Evolutionary conservation across 1,140 invertebrate genomes (phyloP), one percentile per base, ranked within the genome.

Genomic region (Hetaerina americana): DNA sequence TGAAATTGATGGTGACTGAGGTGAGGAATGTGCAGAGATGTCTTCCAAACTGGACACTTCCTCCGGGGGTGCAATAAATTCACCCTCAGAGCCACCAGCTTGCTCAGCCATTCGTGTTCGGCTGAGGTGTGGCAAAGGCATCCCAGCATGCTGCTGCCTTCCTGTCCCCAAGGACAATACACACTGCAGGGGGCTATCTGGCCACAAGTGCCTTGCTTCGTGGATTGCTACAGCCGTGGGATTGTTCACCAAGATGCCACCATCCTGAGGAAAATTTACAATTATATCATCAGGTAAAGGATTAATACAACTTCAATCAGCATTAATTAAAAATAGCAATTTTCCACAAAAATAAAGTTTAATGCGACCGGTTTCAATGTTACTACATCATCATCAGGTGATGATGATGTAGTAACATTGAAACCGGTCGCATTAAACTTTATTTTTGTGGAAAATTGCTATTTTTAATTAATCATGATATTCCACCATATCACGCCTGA

Each of bases 131-230:
- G 71, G 74, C 78, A 78, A 73, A 73, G 77, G 79, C 82, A 66
- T 74, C 26, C 78, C 68, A 73, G 72, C 81, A 79, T 78, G 74
- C 68, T 78, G 81, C 40, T 78, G 80, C 71, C 85, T 82, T 0
- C 94, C 95, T 73, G 92, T 96, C 12, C 95, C 95, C 74, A 96
- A 86, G 0, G 94, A 96, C 26, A 97, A 84, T 0, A 97, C 88
- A 80, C 94, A 94, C 73, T 94, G 91, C 66, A 96, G 84, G 0
- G 85, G 81, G 76, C 86, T 87, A 71, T 90, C 84, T 1, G 94
- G 94, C 91, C 94, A 97, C 15, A 97, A 79, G 49, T 91, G 85
- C 77, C 88, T 88, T 0, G 92, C 90, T 82, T 98, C 95, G 77
- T 96, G 93, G 40, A 97, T 84, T 0, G 92, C 95, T 1, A 97